Conservation (phyloP, 2,113 vertebrate genomes). For the Taurulus bubalis region DNA sequence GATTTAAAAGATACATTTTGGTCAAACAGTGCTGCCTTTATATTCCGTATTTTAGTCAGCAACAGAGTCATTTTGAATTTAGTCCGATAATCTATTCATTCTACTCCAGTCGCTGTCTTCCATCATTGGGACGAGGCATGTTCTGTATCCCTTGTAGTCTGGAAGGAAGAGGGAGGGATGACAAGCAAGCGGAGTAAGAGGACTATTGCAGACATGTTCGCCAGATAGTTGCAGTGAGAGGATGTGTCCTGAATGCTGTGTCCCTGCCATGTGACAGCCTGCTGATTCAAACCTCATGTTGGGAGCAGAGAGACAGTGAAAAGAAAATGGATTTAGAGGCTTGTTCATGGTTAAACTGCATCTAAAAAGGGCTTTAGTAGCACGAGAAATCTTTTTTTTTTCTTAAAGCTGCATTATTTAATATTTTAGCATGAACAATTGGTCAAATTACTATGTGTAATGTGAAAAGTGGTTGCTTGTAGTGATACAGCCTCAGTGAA, state of each 20-base stretch:
- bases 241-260: constrained; percentile 62
- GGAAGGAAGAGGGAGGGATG: constrained; percentile 42
- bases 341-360: constrained; percentile 9
- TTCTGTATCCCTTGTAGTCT: constrained; percentile 34
- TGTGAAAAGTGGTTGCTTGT: background rate
- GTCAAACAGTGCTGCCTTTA: constrained; percentile 40
- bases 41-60: constrained; percentile 30
- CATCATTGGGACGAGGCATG: constrained; percentile 17
- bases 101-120: constrained; percentile 27
- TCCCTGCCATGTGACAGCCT: constrained; percentile 58
- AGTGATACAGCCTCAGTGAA: background rate
- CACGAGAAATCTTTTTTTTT: constrained; percentile 13
- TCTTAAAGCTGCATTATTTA: background rate
- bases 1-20: constrained; percentile 47
- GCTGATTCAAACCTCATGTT: constrained; percentile 72
- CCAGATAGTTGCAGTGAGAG: constrained; percentile 60
- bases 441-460: background rate
- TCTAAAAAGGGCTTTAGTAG: background rate
- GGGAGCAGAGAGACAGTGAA: constrained; percentile 36
- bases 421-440: background rate
- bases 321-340: constrained; percentile 23
- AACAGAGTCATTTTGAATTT: constrained; percentile 2
- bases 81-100: constrained; percentile 30
- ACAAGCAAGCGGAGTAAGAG: constrained; percentile 45
- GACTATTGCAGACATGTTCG: constrained; percentile 56